These are phyloP conservation scores for Platyscapa corneri DNA, from an alignment of 1,140 invertebrate genomes.

Conservation along the genomic window DNA sequence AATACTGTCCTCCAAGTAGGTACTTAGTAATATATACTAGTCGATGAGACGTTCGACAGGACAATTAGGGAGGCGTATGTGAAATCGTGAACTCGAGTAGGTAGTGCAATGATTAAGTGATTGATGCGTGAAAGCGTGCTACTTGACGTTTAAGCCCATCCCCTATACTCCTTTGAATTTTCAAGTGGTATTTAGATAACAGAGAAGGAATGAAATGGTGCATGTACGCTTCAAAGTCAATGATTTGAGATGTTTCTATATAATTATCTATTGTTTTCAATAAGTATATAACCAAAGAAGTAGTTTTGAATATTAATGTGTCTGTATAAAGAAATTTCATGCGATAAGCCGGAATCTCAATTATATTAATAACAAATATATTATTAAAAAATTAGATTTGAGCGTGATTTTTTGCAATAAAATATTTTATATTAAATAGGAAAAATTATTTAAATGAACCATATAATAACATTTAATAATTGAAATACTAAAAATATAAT, in stretches of 20 bases:
- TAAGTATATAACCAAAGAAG: background rate
- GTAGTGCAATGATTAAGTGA: slow-evolving; percentile 48
- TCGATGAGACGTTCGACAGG: slow-evolving; percentile 19
- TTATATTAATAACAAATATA: too few species aligned
- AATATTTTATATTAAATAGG: too few species aligned
- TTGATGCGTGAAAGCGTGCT: slow-evolving; percentile 58
- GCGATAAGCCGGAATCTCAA: too few species aligned
- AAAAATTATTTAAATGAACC: too few species aligned
- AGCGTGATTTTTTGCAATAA: too few species aligned
- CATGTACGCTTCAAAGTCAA: background rate
- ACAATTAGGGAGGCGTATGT: slow-evolving; percentile 4
- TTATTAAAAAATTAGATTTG: too few species aligned
- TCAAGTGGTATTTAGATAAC: slow-evolving; percentile 41
- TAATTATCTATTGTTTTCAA: background rate
- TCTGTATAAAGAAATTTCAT: too few species aligned
- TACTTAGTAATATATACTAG: slow-evolving; percentile 1
- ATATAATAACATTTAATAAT: too few species aligned
- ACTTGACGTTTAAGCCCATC: slow-evolving; percentile 35
- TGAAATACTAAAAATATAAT: too few species aligned
- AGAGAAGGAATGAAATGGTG: slow-evolving; percentile 1
- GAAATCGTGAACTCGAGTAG: slow-evolving; percentile 27
- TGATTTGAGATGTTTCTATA: background rate
- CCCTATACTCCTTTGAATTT: background rate
- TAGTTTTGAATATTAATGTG: background rate
- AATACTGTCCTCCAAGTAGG: slow-evolving; percentile 16